A percentile compares a stretch with the other conserved stretches of the same genome.
Conservation (phyloP, 2,888 invertebrate species). For the Drosophila emarginata region DNA sequence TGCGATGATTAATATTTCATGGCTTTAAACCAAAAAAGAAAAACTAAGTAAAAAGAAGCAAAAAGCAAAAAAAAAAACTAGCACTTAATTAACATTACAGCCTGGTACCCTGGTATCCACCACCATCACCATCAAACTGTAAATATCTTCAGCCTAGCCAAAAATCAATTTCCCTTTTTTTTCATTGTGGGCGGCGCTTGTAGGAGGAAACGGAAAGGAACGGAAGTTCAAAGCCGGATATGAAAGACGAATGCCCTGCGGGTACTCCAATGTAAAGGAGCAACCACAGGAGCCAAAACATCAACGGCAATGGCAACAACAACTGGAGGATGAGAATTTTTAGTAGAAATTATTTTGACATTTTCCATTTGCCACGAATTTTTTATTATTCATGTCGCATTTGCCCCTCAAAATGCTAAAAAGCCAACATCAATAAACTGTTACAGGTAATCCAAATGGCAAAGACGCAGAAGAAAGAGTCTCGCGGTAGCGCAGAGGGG, state of each 20-base stretch:
- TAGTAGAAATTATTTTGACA: conserved; percentile 46
- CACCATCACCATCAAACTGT: background rate
- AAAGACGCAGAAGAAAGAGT: background rate
- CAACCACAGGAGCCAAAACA: conserved; percentile 14
- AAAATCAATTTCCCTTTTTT: conserved; percentile 65
- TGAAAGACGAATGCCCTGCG: conserved; percentile 68
- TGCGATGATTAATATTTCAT: conserved; percentile 49
- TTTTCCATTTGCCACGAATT: conserved; percentile 41
- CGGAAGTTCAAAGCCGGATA: conserved; percentile 63
- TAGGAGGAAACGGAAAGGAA: conserved; percentile 1
- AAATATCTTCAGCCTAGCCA: conserved; percentile 5
- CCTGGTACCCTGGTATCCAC: conserved; percentile 19
- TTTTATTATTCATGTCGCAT: conserved; percentile 37
- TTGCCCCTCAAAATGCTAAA: conserved; percentile 23
- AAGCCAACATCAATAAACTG: conserved; percentile 69
- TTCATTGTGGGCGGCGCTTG: conserved; percentile 16
- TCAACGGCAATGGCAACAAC: conserved; percentile 31
- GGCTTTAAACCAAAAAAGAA: conserved; percentile 31
- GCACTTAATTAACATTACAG: conserved; percentile 67
- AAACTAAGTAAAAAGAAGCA: conserved; percentile 7
- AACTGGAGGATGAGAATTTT: conserved; percentile 33
- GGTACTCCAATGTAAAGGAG: conserved; percentile 31
- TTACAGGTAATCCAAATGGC: conserved; percentile 39
- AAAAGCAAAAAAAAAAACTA: conserved; percentile 42
- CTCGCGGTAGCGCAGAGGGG: background rate